Evolutionary conservation across 2,113 vertebrate species (phyloP).

Genomic region (Falcunculus frontatus): DNA sequence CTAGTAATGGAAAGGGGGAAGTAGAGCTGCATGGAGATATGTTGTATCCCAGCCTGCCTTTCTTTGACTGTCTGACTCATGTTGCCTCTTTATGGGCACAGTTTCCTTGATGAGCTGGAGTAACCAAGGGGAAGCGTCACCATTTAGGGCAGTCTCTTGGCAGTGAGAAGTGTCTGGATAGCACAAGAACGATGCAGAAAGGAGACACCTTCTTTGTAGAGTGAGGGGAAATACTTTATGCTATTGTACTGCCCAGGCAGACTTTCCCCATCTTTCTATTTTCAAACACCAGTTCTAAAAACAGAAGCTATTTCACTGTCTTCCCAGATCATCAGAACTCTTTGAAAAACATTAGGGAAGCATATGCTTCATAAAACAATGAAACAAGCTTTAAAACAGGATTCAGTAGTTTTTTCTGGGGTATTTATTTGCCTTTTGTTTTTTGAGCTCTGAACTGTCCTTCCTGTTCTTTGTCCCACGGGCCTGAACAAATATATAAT

Average conservation of each 20-base stretch:
- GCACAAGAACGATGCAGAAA: not conserved
- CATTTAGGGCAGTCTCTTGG: not conserved
- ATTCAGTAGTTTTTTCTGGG: not conserved
- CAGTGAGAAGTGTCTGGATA: not conserved
- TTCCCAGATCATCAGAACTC: not conserved
- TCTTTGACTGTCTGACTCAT: not conserved
- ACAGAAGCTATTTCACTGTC: not conserved
- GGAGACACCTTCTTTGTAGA: not conserved
- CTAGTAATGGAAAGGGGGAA: not conserved
- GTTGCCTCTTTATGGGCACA: not conserved
- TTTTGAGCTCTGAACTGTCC: not conserved
- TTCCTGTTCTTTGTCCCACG: not conserved
- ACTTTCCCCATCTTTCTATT: not conserved
- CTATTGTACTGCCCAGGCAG: not conserved
- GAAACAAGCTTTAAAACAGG: not conserved
- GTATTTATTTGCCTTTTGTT: not conserved
- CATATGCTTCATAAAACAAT: not conserved
- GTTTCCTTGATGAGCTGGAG: not conserved
- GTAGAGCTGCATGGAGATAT: not conserved
- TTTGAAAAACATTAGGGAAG: not conserved
- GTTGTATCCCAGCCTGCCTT: not conserved
- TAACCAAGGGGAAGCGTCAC: not conserved
- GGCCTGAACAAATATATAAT: not conserved
- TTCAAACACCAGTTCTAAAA: not conserved
- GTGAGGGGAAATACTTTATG: not conserved